Conservation (phyloP, 2,113 vertebrate genomes). For the Piaya cayana region DNA sequence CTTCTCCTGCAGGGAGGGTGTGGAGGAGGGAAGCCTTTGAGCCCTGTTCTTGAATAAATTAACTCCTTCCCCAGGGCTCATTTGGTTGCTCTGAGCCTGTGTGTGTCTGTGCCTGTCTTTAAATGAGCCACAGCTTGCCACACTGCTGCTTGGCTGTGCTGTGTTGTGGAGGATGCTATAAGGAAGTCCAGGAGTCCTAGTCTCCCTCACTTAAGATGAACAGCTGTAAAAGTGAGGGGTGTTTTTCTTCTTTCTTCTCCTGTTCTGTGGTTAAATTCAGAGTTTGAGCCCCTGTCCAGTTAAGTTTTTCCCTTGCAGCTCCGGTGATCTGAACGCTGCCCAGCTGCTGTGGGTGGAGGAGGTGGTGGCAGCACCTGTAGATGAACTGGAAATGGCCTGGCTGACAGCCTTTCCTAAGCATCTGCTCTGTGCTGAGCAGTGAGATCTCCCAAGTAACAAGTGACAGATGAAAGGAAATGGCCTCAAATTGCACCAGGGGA, state of each 20-base stretch:
- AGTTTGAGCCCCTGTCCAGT: neutral
- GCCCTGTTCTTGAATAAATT: neutral
- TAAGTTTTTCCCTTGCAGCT: neutral
- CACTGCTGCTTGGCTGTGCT: neutral
- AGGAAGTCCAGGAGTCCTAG: neutral
- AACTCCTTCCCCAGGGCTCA: neutral
- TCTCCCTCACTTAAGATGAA: rapidly evolving
- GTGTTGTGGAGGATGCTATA: neutral
- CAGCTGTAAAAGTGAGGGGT: neutral
- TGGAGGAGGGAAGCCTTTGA: neutral
- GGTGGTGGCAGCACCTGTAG: neutral
- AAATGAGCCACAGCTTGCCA: rapidly evolving
- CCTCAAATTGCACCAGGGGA: too few species aligned
- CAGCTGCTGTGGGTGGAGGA: neutral
- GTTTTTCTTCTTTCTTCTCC: neutral
- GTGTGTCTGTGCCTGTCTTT: neutral
- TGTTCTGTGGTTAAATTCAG: neutral
- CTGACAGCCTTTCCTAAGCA: neutral
- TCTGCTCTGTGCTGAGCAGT: neutral
- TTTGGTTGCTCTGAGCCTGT: neutral
- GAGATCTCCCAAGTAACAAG: neutral
- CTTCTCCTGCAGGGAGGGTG: neutral
- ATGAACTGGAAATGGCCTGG: neutral
- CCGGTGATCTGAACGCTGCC: neutral
- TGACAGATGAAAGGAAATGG: too few species aligned